Evolutionary conservation across 2,797 vertebrate genomes (phyloP), one percentile per base, ranked within the genome.

Genomic region (Alosa sapidissima): DNA sequence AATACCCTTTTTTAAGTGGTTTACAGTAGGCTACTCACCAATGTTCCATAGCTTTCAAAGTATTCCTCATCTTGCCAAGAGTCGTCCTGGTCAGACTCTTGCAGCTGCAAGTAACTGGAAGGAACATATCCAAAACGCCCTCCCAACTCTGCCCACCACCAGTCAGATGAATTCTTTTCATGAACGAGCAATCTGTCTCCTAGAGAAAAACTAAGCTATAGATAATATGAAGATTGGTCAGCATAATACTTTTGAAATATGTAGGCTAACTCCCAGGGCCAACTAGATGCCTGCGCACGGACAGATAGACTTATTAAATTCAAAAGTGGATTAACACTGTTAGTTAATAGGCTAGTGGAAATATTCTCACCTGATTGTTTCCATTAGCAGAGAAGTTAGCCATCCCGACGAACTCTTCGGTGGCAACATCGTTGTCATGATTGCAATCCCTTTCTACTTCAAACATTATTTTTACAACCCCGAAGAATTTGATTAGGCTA

Each of bases 61-160:
- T 97, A 96, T 51, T 96, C 96, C 11, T 96, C 94, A 11, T 96
- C 94, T 88, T 96, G 96, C 96, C 96, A 96, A 0, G 93, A 92
- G 78, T 96, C 96, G 83, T 94, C 93, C 0, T 87, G 84, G 0
- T 89, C 87, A 82, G 52, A 11, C 0, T 83, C 85, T 33, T 87
- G 88, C 0, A 96, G 88, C 28, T 87, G 88, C 0, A 97, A 88
- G 84, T 95, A 92, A 87, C 89, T 92, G 0, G 94, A 94, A 0
- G 96, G 96, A 0, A 94, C 93, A 84, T 96, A 97, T 51, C 96
- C 96, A 8, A 84, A 92, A 84, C 84, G 84, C 13, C 93, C 95
- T 0, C 75, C 87, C 3, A 93, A 91, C 87, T 96, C 95, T 0
- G 94, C 96, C 96, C 96, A 97, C 96, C 96, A 96, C 96, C 96